Percentiles rank a stretch among this genome's conserved stretches.
phyloP scores from a whole-genome alignment of 2,113 vertebrate genomes.

The Grus americana region DNA sequence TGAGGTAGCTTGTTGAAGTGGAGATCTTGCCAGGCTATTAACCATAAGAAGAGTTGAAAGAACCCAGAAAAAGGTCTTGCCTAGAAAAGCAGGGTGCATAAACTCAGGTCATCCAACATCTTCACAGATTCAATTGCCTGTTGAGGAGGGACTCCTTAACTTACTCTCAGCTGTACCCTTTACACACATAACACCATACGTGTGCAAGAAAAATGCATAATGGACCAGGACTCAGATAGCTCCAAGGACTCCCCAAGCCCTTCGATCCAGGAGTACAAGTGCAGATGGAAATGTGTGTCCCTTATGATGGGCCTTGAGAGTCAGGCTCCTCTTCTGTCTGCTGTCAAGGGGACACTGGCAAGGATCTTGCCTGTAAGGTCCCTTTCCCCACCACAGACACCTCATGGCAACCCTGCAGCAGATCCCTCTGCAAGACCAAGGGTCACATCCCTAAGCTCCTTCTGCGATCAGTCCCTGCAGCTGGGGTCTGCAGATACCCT shows the following conservation, averaged over 20 bases:
- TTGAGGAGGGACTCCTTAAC: neutral
- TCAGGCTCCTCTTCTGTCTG: neutral
- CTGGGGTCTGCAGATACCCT: neutral
- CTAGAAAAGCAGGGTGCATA: neutral
- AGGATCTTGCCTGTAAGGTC: neutral
- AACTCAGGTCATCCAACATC: neutral
- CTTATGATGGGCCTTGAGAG: neutral
- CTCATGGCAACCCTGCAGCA: neutral
- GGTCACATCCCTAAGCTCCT: neutral
- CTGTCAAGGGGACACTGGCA: neutral
- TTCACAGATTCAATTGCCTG: neutral
- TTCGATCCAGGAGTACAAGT: neutral
- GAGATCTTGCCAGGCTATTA: neutral
- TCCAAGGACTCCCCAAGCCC: neutral
- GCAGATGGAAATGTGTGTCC: neutral
- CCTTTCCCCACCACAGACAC: neutral
- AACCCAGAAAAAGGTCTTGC: neutral
- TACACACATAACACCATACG: neutral
- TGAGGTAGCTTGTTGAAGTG: neutral
- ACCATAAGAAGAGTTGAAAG: constrained; percentile 1
- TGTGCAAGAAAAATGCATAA: neutral
- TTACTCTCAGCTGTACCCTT: neutral
- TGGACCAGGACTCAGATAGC: neutral
- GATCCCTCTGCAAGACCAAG: neutral
- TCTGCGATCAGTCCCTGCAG: neutral